A percentile compares a stretch with the other conserved stretches of the same genome.
These are phyloP conservation scores for Vultur gryphus DNA, from an alignment of 2,797 vertebrate species.

Conservation along the genomic window DNA sequence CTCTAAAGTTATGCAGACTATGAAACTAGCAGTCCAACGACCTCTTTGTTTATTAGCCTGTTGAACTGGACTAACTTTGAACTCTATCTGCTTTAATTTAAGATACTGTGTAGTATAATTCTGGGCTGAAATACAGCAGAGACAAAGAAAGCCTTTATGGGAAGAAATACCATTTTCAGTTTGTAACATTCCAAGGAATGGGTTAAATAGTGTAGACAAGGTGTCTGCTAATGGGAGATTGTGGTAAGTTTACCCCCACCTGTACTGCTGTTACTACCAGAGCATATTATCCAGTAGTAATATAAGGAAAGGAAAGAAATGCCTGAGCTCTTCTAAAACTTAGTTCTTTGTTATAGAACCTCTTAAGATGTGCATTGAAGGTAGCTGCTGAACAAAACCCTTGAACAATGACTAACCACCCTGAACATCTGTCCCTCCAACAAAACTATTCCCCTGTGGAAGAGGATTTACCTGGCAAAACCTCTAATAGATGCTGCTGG, in stretches of 20 bases:
- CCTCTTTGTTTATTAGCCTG: not conserved
- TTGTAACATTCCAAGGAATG: not conserved
- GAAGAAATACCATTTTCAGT: not conserved
- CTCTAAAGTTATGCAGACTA: not conserved
- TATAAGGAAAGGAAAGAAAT: not conserved
- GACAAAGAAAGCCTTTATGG: not conserved
- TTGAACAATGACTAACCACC: not conserved
- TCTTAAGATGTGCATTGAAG: not conserved
- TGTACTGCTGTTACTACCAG: not conserved
- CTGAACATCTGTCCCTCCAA: not conserved
- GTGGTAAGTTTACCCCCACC: not conserved
- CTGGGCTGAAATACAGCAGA: not conserved
- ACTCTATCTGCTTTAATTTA: not conserved
- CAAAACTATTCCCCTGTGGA: not conserved
- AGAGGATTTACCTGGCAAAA: not conserved
- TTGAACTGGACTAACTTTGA: not conserved
- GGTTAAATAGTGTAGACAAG: not conserved
- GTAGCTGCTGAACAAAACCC: not conserved
- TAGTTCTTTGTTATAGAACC: not conserved
- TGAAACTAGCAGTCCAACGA: not conserved
- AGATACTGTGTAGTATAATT: not conserved
- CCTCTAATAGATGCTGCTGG: not conserved
- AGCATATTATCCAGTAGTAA: not conserved
- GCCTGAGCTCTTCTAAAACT: not conserved
- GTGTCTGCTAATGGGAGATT: not conserved